Percentiles rank a stretch among this genome's conserved stretches.
Conservation (phyloP, 2,888 invertebrate genomes). For the Acronicta psi region DNA sequence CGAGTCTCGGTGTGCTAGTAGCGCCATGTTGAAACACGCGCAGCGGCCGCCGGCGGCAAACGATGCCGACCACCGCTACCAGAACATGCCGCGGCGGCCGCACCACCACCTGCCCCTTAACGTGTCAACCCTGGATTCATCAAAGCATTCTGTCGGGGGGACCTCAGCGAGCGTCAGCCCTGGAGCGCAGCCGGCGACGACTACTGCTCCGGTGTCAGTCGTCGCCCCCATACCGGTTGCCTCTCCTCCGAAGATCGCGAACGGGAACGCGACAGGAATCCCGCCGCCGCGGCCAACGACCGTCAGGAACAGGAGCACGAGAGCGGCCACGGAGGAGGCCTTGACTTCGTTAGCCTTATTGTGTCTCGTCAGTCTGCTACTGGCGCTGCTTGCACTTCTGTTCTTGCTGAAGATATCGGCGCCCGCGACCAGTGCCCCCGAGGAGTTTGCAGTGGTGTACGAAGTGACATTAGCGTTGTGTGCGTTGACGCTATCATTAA, state of each 20-base stretch:
- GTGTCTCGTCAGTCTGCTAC: constrained; percentile 94
- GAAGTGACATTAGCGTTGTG: constrained; percentile 97
- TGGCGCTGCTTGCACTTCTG: constrained; percentile 95
- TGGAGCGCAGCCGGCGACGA: constrained; percentile 76
- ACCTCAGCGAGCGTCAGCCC: constrained; percentile 89
- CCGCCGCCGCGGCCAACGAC: constrained; percentile 71
- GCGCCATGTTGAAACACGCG: constrained; percentile 93
- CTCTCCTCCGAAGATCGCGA: constrained; percentile 84
- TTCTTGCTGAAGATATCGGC: constrained; percentile 96
- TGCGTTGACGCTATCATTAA: constrained; percentile 95
- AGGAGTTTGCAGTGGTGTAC: constrained; percentile 96
- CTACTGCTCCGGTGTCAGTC: constrained; percentile 66
- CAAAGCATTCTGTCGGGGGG: constrained; percentile 90
- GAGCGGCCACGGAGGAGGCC: constrained; percentile 91
- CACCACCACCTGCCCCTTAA: constrained; percentile 91
- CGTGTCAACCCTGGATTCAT: constrained; percentile 91
- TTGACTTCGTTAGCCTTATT: constrained; percentile 95
- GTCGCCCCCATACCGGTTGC: constrained; percentile 73
- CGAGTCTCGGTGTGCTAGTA: constrained; percentile 78
- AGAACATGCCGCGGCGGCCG: constrained; percentile 89
- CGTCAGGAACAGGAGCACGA: constrained; percentile 74
- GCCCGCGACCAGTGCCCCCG: constrained; percentile 89
- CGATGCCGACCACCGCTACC: constrained; percentile 88
- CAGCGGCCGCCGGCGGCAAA: constrained; percentile 88
- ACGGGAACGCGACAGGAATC: constrained; percentile 89